Percentiles rank a stretch among this genome's conserved stretches.
Conservation (phyloP, 2,113 vertebrate species). For the Cyrtonyx montezumae region DNA sequence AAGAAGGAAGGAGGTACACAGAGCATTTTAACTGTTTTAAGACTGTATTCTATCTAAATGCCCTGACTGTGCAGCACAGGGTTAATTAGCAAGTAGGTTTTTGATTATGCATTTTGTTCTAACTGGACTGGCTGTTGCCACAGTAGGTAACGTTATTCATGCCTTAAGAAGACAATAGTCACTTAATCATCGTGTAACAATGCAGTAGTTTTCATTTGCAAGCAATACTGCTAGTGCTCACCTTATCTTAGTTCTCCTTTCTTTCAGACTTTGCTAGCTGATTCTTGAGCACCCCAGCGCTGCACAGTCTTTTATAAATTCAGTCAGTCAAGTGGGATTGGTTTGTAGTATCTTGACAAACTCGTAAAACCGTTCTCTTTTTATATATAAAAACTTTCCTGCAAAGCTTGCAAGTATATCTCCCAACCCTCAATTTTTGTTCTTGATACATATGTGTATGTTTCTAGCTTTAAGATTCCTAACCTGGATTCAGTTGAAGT, state of each 20-base stretch:
- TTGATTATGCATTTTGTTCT: neutral
- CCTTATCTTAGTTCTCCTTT: neutral
- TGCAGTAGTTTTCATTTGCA: neutral
- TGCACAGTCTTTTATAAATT: slow-evolving; percentile 50
- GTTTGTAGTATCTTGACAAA: slow-evolving; percentile 20
- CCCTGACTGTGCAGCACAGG: slow-evolving; percentile 58
- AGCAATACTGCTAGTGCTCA: neutral
- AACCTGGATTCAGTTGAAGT: slow-evolving; percentile 18
- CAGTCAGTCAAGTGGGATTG: slow-evolving; percentile 71
- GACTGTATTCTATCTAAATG: slow-evolving; percentile 29
- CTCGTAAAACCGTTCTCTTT: slow-evolving; percentile 11
- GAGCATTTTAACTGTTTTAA: slow-evolving; percentile 56
- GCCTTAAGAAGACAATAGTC: neutral
- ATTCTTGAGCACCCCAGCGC: slow-evolving; percentile 34
- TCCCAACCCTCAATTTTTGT: neutral
- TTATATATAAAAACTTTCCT: neutral
- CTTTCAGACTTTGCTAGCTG: slow-evolving; percentile 13
- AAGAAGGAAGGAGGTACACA: slow-evolving; percentile 87
- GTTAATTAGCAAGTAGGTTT: slow-evolving; percentile 41
- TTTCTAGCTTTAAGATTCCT: slow-evolving; percentile 41
- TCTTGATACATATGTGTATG: neutral
- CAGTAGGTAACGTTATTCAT: neutral
- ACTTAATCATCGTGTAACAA: neutral
- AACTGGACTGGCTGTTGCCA: neutral
- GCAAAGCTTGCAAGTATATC: slow-evolving; percentile 28